These are phyloP conservation scores for Nomada fucata DNA, from an alignment of 2,888 invertebrate species.

Conservation along the genomic window DNA sequence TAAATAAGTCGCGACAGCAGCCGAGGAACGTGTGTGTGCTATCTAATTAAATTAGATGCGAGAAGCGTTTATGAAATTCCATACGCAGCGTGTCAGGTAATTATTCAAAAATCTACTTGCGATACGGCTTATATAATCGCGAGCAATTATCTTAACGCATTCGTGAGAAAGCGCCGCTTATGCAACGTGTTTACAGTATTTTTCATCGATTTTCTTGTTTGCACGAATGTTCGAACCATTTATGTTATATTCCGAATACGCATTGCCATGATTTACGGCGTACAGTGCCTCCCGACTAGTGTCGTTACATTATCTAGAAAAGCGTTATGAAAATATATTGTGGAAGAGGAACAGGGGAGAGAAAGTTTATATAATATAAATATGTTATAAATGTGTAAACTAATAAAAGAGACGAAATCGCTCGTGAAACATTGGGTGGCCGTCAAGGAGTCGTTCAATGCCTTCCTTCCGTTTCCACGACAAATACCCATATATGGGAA, in stretches of 20 bases:
- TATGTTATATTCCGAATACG: background rate
- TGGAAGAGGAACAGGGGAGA: background rate
- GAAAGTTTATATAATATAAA: no score
- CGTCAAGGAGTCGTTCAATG: background rate
- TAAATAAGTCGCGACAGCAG: conserved; percentile 26
- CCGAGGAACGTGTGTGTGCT: conserved; percentile 7
- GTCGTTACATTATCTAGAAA: background rate
- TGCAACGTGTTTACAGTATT: conserved; percentile 25
- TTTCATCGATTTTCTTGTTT: background rate
- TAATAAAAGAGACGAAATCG: background rate
- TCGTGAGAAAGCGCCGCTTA: conserved; percentile 41
- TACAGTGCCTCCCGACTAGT: background rate
- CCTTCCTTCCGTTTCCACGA: background rate
- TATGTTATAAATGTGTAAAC: background rate
- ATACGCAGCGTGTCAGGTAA: conserved; percentile 1
- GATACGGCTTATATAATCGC: conserved; percentile 26
- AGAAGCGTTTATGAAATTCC: conserved; percentile 30
- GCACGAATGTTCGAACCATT: background rate
- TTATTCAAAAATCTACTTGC: conserved; percentile 32
- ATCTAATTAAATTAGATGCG: conserved; percentile 38
- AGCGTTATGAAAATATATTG: background rate
- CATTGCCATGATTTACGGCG: background rate
- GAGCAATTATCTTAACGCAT: conserved; percentile 25
- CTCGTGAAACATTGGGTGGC: background rate
- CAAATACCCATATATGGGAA: background rate